Conservation (phyloP, 1,140 invertebrate species). For the Apis laboriosa region DNA sequence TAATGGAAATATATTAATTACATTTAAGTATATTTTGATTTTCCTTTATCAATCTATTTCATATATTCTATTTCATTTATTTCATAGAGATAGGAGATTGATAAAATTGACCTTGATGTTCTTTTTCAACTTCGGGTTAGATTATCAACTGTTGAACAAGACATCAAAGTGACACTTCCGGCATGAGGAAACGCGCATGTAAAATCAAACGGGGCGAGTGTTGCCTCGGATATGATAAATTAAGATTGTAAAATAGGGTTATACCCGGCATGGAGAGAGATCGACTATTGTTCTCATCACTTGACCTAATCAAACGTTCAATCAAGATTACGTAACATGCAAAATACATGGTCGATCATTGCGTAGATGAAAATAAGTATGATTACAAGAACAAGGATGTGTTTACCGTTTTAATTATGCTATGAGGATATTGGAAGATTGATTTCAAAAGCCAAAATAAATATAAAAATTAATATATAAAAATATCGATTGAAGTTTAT, state of each 20-base stretch:
- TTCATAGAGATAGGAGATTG: background rate
- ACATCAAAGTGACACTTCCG: constrained; percentile 49
- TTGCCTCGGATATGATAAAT: constrained; percentile 75
- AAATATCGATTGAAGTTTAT: too few species aligned
- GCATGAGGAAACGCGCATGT: constrained; percentile 12
- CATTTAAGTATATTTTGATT: too few species aligned
- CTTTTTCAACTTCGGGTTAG: constrained; percentile 14
- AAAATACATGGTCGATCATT: constrained; percentile 59
- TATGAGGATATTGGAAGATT: too few species aligned
- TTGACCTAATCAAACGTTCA: constrained; percentile 76
- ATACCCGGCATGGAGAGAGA: constrained; percentile 58
- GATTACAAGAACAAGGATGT: background rate
- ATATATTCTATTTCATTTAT: too few species aligned
- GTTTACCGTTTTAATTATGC: background rate
- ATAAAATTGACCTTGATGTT: constrained; percentile 35
- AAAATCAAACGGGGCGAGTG: constrained; percentile 46
- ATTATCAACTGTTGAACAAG: constrained; percentile 31
- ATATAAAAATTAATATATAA: too few species aligned
- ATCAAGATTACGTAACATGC: constrained; percentile 73
- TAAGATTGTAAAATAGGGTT: constrained; percentile 75
- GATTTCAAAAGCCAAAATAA: too few species aligned
- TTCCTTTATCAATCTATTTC: too few species aligned
- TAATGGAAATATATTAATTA: too few species aligned
- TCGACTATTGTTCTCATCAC: constrained; percentile 77
- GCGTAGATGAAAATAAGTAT: constrained; percentile 9